Base-by-base conservation (phyloP, 2,113 vertebrate genomes). In the Pantherophis guttatus region DNA sequence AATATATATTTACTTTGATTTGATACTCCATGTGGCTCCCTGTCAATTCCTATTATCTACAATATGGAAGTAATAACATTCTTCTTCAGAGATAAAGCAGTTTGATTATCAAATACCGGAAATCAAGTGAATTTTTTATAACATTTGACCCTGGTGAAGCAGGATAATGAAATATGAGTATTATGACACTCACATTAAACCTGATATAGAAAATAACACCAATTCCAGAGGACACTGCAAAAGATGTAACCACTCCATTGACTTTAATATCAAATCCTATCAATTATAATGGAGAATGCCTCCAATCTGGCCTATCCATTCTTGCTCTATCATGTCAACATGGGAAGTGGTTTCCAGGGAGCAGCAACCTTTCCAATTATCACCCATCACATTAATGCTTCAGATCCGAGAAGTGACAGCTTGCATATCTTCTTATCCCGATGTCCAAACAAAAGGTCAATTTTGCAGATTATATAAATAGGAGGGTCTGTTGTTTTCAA, bases 371-470 rank as follows among this genome's bases (percentile, higher is more conserved):
- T 90, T 90, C 75, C 85, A 93, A 85, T 90, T 50, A 53, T 93
- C 75, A 90, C 88, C 57, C 48, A 86, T 87, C 88, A 62, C 88
- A 54, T 62, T 90, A 90, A 53, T 58, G 92, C 75, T 86, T 90
- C 57, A 53, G 15, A 29, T 33, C 48, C 24, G 54, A 90, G 55
- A 93, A 93, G 88, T 86, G 88, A 90, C 92, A 93, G 70, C 55
- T 62, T 90, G 81, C 88, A 93, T n/a, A 58, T 86, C 88, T 90
- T 93, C 92, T 62, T 89, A 52, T 93, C 50, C 55, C 8, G 92
- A 57, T 93, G 75, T 90, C 75, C 88, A 93, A 93, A 93, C 75
- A 90, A 48, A 93, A 93, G 88, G 88, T 86, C 88, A 87, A 15
- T 50, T 50, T 90, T 86, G 75, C 88, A 65, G 50, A 90, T 90